Conservation (phyloP, 2,888 invertebrate genomes). For the Meteorus cinctellus region DNA sequence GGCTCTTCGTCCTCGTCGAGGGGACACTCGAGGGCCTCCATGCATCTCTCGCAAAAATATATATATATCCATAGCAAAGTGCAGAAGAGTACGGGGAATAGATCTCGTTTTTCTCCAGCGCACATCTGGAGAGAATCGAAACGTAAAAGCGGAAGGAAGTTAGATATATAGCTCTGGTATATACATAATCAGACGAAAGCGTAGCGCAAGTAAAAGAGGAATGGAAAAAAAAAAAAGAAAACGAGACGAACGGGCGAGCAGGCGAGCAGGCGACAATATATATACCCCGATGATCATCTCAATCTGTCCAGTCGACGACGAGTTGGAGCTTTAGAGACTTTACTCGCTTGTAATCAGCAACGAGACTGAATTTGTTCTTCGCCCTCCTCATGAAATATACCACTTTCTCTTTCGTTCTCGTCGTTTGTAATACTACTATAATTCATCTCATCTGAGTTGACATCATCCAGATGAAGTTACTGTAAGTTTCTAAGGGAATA, state of each 20-base stretch:
- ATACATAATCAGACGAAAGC: slow-evolving; percentile 50
- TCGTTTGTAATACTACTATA: slow-evolving; percentile 36
- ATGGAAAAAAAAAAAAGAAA: slow-evolving; percentile 28
- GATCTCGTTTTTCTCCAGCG: slow-evolving; percentile 1
- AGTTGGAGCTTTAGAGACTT: slow-evolving; percentile 54
- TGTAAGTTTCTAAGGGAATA: too few relatives aligned
- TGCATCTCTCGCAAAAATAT: slow-evolving; percentile 19
- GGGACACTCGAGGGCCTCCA: slow-evolving; percentile 40
- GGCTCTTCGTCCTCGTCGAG: slow-evolving; percentile 63
- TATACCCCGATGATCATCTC: slow-evolving; percentile 48
- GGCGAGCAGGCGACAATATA: slow-evolving; percentile 25
- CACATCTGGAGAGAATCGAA: slow-evolving; percentile 29
- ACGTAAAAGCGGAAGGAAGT: slow-evolving; percentile 44
- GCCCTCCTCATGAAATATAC: neutral
- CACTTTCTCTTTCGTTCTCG: slow-evolving; percentile 21
- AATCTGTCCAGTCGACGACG: slow-evolving; percentile 48
- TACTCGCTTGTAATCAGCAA: slow-evolving; percentile 49
- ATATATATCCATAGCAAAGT: slow-evolving; percentile 4
- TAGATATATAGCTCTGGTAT: slow-evolving; percentile 23
- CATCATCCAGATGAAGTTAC: too few relatives aligned
- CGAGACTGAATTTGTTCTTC: slow-evolving; percentile 45
- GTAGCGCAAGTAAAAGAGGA: slow-evolving; percentile 7
- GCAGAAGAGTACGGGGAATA: neutral
- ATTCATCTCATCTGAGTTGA: too few relatives aligned
- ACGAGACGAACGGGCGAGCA: slow-evolving; percentile 40